Conservation (phyloP, 2,113 vertebrate genomes). For the Oriolus oriolus region DNA sequence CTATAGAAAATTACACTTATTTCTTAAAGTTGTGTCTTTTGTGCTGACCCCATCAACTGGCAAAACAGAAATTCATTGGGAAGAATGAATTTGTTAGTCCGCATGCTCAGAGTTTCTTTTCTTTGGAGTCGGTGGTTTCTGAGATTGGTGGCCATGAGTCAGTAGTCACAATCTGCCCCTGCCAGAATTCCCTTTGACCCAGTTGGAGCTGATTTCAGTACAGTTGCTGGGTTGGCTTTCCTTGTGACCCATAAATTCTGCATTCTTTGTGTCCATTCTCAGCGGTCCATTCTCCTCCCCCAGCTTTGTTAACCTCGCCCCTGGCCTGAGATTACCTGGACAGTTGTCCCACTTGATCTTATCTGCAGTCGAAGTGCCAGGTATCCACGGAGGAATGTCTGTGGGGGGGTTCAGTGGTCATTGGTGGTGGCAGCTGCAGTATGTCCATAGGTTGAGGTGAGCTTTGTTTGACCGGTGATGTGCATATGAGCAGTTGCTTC, state of each 20-base stretch:
- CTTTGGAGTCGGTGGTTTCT: not conserved
- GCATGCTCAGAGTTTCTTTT: not conserved
- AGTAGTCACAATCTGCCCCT: not conserved
- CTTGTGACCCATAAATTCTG: not conserved
- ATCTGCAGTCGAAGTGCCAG: not conserved
- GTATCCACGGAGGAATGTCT: not conserved
- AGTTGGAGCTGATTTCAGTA: not conserved
- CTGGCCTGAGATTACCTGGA: not conserved
- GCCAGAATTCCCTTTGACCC: not conserved
- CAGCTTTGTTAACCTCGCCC: not conserved
- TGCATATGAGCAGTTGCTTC: not conserved
- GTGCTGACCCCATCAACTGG: not conserved
- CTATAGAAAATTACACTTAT: not conserved
- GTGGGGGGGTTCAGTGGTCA: not conserved
- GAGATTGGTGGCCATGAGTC: not conserved
- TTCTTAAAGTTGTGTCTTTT: not conserved
- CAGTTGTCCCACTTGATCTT: not conserved
- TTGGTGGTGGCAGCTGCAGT: not conserved
- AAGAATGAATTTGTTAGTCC: not conserved
- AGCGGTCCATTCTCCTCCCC: not conserved
- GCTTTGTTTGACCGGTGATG: not conserved
- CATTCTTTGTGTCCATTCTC: not conserved
- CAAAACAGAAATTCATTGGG: not conserved
- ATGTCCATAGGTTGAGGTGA: too few relatives aligned
- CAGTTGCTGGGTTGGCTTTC: not conserved